Evolutionary conservation across 2,113 vertebrate species (phyloP).

Genomic region (Cyprinodon tularosa): DNA sequence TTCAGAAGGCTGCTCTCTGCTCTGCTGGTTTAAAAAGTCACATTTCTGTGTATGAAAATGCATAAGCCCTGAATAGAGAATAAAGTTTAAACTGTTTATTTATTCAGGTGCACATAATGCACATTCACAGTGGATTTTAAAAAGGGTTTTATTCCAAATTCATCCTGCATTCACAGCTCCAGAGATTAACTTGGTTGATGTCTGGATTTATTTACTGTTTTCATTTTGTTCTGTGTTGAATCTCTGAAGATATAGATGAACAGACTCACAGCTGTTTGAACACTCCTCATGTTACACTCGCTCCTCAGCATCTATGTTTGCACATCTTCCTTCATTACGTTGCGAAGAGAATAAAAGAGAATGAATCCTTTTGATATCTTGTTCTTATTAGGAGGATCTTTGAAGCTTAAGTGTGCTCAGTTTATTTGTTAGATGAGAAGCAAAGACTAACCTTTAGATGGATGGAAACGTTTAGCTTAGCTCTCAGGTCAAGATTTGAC

Average conservation of each 20-base stretch:
- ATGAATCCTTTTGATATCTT: constrained; percentile 41
- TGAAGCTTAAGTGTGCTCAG: constrained; percentile 11
- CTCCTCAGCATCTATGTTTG: constrained; percentile 9
- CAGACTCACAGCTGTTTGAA: constrained; percentile 14
- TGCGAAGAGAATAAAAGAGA: constrained; percentile 25
- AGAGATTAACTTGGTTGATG: not conserved
- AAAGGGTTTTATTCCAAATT: no score
- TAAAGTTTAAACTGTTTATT: not conserved
- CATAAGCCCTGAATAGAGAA: not conserved
- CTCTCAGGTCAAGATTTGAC: not conserved
- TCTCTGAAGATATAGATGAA: not conserved
- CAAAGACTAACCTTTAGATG: constrained; percentile 26
- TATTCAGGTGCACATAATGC: not conserved
- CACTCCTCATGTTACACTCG: constrained; percentile 34
- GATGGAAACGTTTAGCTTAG: constrained; percentile 36
- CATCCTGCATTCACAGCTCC: not conserved
- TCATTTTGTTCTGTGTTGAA: not conserved
- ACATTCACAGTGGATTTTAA: not conserved
- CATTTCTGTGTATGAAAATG: not conserved
- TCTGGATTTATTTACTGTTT: not conserved
- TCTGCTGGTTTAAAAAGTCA: constrained; percentile 11
- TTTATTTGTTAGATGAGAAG: constrained; percentile 54
- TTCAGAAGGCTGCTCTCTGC: constrained; percentile 18
- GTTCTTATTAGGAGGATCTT: constrained; percentile 41
- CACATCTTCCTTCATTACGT: constrained; percentile 3